These are phyloP conservation scores for Serinus canaria DNA, from an alignment of 2,113 vertebrate species.

Conservation along the genomic window DNA sequence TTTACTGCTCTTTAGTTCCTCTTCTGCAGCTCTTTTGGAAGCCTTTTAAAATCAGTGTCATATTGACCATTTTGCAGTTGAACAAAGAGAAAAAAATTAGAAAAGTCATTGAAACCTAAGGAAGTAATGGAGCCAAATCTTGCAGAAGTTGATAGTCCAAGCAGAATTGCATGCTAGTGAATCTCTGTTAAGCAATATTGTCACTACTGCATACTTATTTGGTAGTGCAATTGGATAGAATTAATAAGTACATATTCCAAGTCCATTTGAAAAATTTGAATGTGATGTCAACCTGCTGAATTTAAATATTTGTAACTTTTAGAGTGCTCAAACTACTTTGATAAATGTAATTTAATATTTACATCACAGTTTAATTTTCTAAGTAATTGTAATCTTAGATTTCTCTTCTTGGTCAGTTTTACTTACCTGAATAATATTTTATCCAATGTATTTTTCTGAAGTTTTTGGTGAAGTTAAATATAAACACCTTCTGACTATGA, in stretches of 20 bases:
- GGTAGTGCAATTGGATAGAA: neutral
- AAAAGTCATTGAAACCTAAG: neutral
- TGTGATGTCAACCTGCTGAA: neutral
- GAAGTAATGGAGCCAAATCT: neutral
- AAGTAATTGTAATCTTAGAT: neutral
- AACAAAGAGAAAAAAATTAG: neutral
- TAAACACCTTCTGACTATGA: neutral
- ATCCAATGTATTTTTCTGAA: neutral
- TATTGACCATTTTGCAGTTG: neutral
- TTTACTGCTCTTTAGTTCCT: neutral
- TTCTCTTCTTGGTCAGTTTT: neutral
- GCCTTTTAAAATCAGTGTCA: neutral
- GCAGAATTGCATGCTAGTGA: neutral
- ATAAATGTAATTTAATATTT: neutral
- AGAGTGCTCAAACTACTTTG: neutral
- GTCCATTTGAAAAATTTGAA: neutral
- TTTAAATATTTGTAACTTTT: neutral
- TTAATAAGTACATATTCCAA: neutral
- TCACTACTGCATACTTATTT: neutral
- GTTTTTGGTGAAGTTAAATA: neutral
- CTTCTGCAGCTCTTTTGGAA: neutral
- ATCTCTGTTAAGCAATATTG: neutral
- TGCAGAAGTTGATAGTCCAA: neutral
- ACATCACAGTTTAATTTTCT: neutral
- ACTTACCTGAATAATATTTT: neutral